These are phyloP conservation scores for Anastrepha ludens DNA, from an alignment of 1,140 invertebrate genomes.

Conservation along the genomic window DNA sequence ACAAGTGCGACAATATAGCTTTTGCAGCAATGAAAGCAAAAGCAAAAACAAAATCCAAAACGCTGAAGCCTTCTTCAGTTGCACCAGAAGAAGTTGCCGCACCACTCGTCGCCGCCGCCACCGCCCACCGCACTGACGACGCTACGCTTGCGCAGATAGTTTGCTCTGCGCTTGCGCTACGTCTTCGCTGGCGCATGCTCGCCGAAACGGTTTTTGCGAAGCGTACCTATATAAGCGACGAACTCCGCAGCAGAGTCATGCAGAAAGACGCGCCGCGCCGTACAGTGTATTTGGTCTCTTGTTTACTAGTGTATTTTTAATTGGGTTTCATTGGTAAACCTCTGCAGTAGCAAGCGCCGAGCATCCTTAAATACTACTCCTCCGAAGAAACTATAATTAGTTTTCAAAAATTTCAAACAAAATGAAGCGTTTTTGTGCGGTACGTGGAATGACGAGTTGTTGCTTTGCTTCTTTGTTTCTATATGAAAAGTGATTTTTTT, in stretches of 20 bases:
- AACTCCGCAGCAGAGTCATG: slow-evolving; percentile 70
- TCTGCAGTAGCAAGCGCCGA: slow-evolving; percentile 22
- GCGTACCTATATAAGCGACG: slow-evolving; percentile 72
- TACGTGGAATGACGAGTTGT: slow-evolving; percentile 60
- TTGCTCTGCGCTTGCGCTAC: slow-evolving; percentile 34
- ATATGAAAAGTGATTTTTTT: neutral
- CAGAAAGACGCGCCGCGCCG: slow-evolving; percentile 72
- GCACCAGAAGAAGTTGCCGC: neutral
- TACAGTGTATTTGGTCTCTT: slow-evolving; percentile 58
- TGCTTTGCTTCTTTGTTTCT: neutral
- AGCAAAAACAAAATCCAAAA: neutral
- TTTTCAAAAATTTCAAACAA: slow-evolving; percentile 57
- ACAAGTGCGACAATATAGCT: slow-evolving; percentile 60
- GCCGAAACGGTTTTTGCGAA: slow-evolving; percentile 43
- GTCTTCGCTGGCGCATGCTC: slow-evolving; percentile 9
- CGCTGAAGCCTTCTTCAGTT: slow-evolving; percentile 8
- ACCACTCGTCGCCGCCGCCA: no score
- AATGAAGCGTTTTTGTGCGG: slow-evolving; percentile 73
- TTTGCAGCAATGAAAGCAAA: slow-evolving; percentile 61
- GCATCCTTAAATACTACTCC: slow-evolving; percentile 47
- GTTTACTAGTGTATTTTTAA: slow-evolving; percentile 12
- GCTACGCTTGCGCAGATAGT: slow-evolving; percentile 56
- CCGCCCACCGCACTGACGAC: neutral
- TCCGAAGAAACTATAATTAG: slow-evolving; percentile 9
- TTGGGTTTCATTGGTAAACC: neutral